phyloP scores from a whole-genome alignment of 1,140 invertebrate species.

The Drosophila ambigua region DNA sequence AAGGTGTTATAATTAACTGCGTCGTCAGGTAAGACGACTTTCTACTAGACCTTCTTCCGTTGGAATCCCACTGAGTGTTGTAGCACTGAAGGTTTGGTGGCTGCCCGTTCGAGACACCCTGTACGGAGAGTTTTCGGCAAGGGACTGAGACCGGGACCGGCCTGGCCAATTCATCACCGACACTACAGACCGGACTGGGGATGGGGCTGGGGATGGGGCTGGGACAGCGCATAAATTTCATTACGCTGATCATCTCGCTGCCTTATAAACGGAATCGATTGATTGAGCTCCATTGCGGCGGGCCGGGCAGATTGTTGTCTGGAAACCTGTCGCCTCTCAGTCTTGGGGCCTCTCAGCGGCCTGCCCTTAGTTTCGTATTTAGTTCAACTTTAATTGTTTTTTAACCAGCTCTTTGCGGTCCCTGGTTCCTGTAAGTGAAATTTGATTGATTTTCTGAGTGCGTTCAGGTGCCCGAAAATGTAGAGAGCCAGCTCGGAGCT shows the following conservation, averaged over 20 bases:
- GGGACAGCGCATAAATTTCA: constrained; percentile 69
- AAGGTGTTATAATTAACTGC: not conserved
- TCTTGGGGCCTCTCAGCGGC: not conserved
- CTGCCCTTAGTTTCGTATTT: constrained; percentile 41
- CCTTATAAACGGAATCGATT: constrained; percentile 55
- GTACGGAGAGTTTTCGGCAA: constrained; percentile 43
- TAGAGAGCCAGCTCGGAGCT: not conserved
- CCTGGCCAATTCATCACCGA: constrained; percentile 44
- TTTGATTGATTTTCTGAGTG: constrained; percentile 72
- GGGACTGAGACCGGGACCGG: not conserved
- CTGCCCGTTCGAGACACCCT: constrained; percentile 44
- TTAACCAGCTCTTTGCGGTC: constrained; percentile 58
- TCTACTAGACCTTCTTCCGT: constrained; percentile 10
- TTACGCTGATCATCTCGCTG: constrained; percentile 71
- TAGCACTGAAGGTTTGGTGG: constrained; percentile 35
- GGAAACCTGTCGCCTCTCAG: constrained; percentile 59
- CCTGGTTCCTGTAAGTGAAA: constrained; percentile 59
- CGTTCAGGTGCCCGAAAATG: constrained; percentile 9
- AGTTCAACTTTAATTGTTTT: constrained; percentile 81
- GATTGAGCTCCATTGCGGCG: constrained; percentile 35
- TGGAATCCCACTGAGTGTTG: constrained; percentile 2
- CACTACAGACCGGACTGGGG: constrained; percentile 32
- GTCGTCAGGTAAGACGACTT: constrained; percentile 42
- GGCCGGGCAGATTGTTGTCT: constrained; percentile 4
- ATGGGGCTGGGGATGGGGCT: constrained; percentile 1